Percentiles rank a stretch among this genome's conserved stretches.
Conservation (phyloP, 1,140 invertebrate species). For the Hylyphantes graminicola region DNA sequence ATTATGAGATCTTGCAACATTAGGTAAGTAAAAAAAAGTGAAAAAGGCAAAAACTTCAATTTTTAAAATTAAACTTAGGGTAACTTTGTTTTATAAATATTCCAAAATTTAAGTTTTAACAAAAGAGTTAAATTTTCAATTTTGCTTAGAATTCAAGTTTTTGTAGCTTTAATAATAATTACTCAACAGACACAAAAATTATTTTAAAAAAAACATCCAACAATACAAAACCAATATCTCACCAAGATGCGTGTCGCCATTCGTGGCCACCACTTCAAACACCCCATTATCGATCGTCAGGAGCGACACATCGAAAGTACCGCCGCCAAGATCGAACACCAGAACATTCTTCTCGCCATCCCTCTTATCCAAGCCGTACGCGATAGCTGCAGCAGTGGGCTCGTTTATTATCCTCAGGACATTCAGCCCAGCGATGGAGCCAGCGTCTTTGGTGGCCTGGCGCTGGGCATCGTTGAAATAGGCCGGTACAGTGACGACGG, state of each 20-base stretch:
- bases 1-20: too few relatives aligned
- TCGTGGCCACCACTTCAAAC: constrained; percentile 91
- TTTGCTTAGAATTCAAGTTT: not conserved
- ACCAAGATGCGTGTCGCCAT: constrained; percentile 96
- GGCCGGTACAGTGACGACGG: constrained; percentile 98
- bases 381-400: constrained; percentile 99
- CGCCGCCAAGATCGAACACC: constrained; percentile 99
- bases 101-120: too few relatives aligned
- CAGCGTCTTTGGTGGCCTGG: constrained; percentile 92
- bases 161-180: not conserved
- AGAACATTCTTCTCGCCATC: constrained; percentile 99
- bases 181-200: not conserved
- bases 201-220: not conserved
- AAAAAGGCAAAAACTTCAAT: too few relatives aligned
- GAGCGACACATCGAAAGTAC: constrained; percentile 99
- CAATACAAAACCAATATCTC: constrained; percentile 32
- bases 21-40: too few relatives aligned
- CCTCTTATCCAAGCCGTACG: constrained; percentile 99
- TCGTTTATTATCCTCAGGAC: constrained; percentile 99
- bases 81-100: too few relatives aligned
- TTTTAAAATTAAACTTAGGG: too few relatives aligned
- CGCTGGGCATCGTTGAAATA: constrained; percentile 99
- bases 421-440: constrained; percentile 85
- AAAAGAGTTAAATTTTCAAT: not conserved
- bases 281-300: constrained; percentile 99